phyloP scores from a whole-genome alignment of 2,797 vertebrate genomes.

The Onychomys leucogaster region DNA sequence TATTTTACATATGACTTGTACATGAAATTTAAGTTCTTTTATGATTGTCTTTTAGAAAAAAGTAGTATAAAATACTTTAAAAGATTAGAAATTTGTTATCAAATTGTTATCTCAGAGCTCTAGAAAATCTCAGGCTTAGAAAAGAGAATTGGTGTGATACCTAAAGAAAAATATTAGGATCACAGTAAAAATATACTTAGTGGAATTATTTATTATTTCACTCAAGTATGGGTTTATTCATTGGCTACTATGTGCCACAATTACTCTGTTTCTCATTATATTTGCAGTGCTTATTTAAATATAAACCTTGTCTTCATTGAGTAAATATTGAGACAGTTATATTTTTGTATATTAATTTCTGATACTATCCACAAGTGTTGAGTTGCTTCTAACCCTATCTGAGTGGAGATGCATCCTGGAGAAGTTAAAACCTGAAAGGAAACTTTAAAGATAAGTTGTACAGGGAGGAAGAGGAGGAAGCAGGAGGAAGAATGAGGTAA shows the following conservation, averaged over 20 bases:
- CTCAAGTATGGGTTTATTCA: constrained; percentile 31
- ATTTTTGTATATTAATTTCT: constrained; percentile 45
- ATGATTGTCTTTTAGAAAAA: constrained; percentile 47
- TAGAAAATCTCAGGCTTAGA: constrained; percentile 56
- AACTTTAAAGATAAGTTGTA: constrained; percentile 44
- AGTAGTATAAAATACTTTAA: constrained; percentile 22
- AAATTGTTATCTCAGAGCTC: constrained; percentile 49
- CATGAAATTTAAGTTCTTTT: constrained; percentile 34
- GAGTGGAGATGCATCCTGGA: constrained; percentile 6
- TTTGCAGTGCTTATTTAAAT: constrained; percentile 53
- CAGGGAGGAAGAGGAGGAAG: neutral
- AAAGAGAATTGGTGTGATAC: constrained; percentile 44
- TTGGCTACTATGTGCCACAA: neutral
- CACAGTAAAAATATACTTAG: constrained; percentile 1
- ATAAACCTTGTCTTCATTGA: constrained; percentile 47
- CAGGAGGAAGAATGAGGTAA: neutral
- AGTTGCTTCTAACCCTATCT: constrained; percentile 19
- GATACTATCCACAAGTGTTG: neutral
- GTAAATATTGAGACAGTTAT: constrained; percentile 13
- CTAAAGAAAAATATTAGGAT: constrained; percentile 52
- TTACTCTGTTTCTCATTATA: constrained; percentile 8
- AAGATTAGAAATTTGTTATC: constrained; percentile 43
- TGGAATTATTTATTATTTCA: constrained; percentile 62
- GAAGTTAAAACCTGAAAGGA: constrained; percentile 27
- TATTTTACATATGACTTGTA: constrained; percentile 47